Evolutionary conservation across 2,888 invertebrate species (phyloP), one percentile per base, ranked within the genome.

Genomic region (Diplolepis rosae): DNA sequence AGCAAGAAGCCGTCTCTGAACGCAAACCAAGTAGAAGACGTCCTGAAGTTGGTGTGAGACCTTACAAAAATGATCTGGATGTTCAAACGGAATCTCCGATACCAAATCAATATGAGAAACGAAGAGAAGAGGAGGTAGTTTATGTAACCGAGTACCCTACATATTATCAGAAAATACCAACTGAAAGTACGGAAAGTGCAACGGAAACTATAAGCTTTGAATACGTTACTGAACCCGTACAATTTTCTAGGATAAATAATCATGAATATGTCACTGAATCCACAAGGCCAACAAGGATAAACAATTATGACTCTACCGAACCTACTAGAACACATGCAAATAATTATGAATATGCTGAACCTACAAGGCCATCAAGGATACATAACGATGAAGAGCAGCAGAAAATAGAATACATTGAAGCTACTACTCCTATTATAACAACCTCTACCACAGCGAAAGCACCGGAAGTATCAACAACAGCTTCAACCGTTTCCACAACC

Each of bases 1-100:
- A 79, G 18, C 78, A 80, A 1, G 81, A 83, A n/a, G n/a, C 54
- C 70, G 68, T 48, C 78, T 80, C 45, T 70, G 79, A 71, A 80
- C 75, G 4, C 78, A 80, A 56, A 80, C 80, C 74, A 70, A 77
- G 24, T n/a, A 75, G 73, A 32, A 82, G 80, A 70, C 77, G 84
- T 67, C 83, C 83, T 0, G 79, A 45, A 45, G 45, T 45, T 18
- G 7, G 78, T 4, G 77, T 83, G 15, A 77, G 82, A 7, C 76
- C 77, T 32, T 72, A 80, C 15, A 79, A 82, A 0, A 79, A 76
- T 45, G 35, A n/a, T 4, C 65, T 70, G 52, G 67, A 65, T 5
- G 66, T 65, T 18, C 66, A 66, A 9, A 15, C 69, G 1, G 71
- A 74, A 48, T 4, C 67, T 24, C 28, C 54, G 2, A 67, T 22